These are phyloP conservation scores for Drosophila ambigua DNA, from an alignment of 1,140 invertebrate genomes.

Conservation along the genomic window DNA sequence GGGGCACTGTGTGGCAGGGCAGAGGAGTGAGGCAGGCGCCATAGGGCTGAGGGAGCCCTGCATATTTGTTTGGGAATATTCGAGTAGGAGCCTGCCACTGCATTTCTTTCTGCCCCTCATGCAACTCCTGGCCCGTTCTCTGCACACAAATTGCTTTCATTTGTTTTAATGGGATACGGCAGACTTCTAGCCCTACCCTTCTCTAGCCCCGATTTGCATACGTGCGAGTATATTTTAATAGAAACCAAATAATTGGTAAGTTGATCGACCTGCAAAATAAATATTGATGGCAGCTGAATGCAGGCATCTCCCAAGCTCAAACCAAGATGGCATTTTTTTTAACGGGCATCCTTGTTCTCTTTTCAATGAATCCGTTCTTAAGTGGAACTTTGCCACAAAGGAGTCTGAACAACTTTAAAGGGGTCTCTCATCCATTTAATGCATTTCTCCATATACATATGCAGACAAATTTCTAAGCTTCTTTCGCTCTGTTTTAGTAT, in stretches of 20 bases:
- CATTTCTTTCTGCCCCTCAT: conserved; percentile 12
- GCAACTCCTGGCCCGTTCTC: conserved; percentile 23
- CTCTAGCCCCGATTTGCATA: conserved; percentile 2
- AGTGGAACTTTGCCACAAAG: too few species aligned
- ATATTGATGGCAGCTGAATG: not conserved
- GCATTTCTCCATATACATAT: too few species aligned
- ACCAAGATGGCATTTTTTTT: too few species aligned
- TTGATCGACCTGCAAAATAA: conserved; percentile 4
- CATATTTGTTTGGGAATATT: conserved; percentile 70
- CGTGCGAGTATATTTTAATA: conserved; percentile 3
- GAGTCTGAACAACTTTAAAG: too few species aligned
- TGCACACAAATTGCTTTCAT: conserved; percentile 73
- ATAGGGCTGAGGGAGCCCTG: conserved; percentile 10
- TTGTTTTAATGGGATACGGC: conserved; percentile 65
- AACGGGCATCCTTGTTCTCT: too few species aligned
- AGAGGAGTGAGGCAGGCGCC: not conserved
- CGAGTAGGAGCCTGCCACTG: conserved; percentile 44
- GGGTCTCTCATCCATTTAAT: too few species aligned
- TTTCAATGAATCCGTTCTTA: too few species aligned
- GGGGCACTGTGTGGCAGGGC: not conserved
- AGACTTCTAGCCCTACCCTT: not conserved
- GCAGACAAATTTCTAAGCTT: too few species aligned
- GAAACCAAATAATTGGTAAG: conserved; percentile 12
- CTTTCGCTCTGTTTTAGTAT: too few species aligned
- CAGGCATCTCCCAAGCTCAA: too few species aligned